Evolutionary conservation across 2,888 invertebrate genomes (phyloP).

Genomic region (Danaus chrysippus): DNA sequence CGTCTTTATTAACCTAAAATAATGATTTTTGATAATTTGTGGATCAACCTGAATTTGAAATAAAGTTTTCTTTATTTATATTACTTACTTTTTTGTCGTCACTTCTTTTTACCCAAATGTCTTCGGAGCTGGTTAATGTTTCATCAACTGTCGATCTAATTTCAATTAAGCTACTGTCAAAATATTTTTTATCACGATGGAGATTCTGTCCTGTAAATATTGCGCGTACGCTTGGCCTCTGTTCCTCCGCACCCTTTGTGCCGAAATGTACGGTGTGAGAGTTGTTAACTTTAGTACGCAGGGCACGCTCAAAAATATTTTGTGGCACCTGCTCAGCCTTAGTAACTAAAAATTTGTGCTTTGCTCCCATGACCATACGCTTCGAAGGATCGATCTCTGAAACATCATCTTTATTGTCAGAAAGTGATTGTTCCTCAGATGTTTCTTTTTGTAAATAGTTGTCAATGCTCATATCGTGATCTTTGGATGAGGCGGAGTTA

Average conservation of each 20-base stretch:
- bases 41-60: conserved; percentile 7
- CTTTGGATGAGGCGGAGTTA: conserved; percentile 33
- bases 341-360: conserved; percentile 67
- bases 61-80: background rate
- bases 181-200: conserved; percentile 89
- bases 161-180: conserved; percentile 89
- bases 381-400: conserved; percentile 58
- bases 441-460: conserved; percentile 37
- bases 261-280: conserved; percentile 85
- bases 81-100: conserved; percentile 79
- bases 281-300: conserved; percentile 72
- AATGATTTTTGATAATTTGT: background rate
- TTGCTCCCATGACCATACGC: conserved; percentile 64
- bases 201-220: conserved; percentile 78
- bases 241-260: conserved; percentile 77
- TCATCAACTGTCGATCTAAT: conserved; percentile 87
- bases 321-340: conserved; percentile 57
- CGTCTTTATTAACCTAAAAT: conserved; percentile 37
- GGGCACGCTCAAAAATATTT: conserved; percentile 61
- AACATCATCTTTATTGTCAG: conserved; percentile 8
- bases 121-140: conserved; percentile 81
- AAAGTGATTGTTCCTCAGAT: conserved; percentile 26
- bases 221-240: conserved; percentile 80
- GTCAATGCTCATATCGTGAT: conserved; percentile 29
- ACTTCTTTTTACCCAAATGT: conserved; percentile 84